Conservation (phyloP, 2,888 invertebrate genomes). For the Halocaridina rubra region DNA sequence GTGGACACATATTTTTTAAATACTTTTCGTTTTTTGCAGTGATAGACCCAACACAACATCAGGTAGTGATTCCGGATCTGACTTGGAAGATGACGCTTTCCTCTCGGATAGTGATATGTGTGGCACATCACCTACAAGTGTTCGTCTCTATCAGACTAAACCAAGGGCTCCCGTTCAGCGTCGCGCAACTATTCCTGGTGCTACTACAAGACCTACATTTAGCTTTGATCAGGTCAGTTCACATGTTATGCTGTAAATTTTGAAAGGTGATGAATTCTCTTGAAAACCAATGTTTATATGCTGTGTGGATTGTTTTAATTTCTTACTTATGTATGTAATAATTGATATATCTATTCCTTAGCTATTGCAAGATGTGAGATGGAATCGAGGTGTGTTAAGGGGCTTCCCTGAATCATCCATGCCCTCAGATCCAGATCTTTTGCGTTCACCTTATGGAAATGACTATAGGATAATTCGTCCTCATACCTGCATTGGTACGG, state of each 20-base stretch:
- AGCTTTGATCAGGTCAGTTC: conserved; percentile 77
- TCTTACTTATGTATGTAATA: neutral
- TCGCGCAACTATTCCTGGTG: conserved; percentile 89
- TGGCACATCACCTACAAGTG: conserved; percentile 67
- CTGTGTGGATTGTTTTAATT: neutral
- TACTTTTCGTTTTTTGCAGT: neutral
- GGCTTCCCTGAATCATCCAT: conserved; percentile 20
- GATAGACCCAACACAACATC: conserved; percentile 18
- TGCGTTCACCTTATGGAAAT: neutral
- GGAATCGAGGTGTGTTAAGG: conserved; percentile 1
- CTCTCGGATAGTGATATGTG: conserved; percentile 67
- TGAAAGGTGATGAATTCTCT: too few relatives aligned
- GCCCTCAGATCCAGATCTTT: conserved; percentile 26
- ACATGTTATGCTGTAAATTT: too few relatives aligned
- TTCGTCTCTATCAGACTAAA: conserved; percentile 79
- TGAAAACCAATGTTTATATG: too few relatives aligned
- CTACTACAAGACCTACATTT: conserved; percentile 77
- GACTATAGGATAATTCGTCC: conserved; percentile 19
- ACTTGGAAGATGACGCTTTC: conserved; percentile 69
- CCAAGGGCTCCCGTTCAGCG: conserved; percentile 82
- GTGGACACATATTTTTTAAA: neutral
- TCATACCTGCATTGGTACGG: conserved; percentile 55
- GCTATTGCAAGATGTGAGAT: conserved; percentile 35
- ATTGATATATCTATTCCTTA: neutral
- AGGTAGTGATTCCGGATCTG: conserved; percentile 10